Evolutionary conservation across 2,888 invertebrate species (phyloP).

Genomic region (Eupeodes latifasciatus): DNA sequence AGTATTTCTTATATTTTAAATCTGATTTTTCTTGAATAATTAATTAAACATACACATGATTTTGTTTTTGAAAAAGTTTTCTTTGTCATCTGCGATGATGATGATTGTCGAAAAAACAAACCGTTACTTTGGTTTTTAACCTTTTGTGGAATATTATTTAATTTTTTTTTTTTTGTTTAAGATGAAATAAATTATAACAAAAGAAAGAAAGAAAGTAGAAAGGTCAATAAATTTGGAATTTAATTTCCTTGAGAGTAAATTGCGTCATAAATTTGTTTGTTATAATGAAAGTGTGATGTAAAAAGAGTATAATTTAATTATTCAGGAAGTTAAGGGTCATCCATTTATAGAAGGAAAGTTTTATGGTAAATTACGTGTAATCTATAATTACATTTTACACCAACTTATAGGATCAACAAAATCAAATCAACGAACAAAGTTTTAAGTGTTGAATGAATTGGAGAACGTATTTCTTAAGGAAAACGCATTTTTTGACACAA

Average conservation of each 20-base stretch:
- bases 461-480: too few species aligned
- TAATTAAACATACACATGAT: neutral
- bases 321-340: too few species aligned
- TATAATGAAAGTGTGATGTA: too few species aligned
- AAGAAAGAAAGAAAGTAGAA: neutral
- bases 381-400: too few species aligned
- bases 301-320: too few species aligned
- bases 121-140: conserved; percentile 26
- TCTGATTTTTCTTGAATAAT: neutral
- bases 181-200: neutral
- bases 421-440: too few species aligned
- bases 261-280: conserved; percentile 12
- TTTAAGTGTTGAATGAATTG: too few species aligned
- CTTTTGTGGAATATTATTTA: neutral
- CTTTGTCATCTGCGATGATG: conserved; percentile 20
- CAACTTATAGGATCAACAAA: too few species aligned
- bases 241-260: conserved; percentile 6
- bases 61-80: neutral
- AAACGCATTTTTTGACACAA: too few species aligned
- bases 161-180: too few species aligned
- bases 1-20: neutral
- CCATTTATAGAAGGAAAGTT: too few species aligned
- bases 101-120: neutral
- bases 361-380: too few species aligned
- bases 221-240: neutral